Evolutionary conservation across 1,140 invertebrate genomes (phyloP), one percentile per base, ranked within the genome.

Genomic region (Drosophila pruinosa): DNA sequence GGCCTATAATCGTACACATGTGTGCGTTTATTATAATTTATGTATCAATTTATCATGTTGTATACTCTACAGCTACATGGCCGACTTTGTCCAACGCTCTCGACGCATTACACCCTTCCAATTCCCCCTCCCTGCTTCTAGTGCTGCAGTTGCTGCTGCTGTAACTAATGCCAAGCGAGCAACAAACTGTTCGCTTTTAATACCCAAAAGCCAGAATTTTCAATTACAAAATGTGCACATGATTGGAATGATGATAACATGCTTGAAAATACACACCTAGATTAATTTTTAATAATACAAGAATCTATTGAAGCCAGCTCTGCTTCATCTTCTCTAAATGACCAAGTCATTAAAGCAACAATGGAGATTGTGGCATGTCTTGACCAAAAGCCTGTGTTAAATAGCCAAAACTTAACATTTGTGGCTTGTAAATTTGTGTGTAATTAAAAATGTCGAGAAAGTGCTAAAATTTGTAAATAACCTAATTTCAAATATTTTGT

Each of bases 1-100:
- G 39, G 43, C 43, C 43, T 47, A 47, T 47, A 47, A 47, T 47
- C 22, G 41, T 61, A 38, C 58, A 28, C 67, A 71, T 39, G 52
- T 83, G 64, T 67, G 77, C 69, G 77, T 85, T 77, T 81, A 81
- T 86, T 81, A 85, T 86, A 85, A 85, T 85, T 85, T 86, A 85
- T 85, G 77, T 85, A 86, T 78, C 77, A 86, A 85, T 85, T 86
- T 81, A 86, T 85, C 81, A 85, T 86, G 69, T 54, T 71, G 41
- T 64, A 12, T 31, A 53, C 59, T 48, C 17, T 24, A 48, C 28
- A 56, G n/a, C 45, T 61, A 47, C 47, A 62, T 50, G 47, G 22
- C 21, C 41, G 41, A 52, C 50, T 47, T 21, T 63, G 53, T 36
- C n/a, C 34, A 61, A 36, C 28, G 4, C 19, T 26, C 15, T 4